Percentiles rank a stretch among this genome's conserved stretches.
phyloP scores from a whole-genome alignment of 2,113 vertebrate genomes.

The Leptosomus discolor region DNA sequence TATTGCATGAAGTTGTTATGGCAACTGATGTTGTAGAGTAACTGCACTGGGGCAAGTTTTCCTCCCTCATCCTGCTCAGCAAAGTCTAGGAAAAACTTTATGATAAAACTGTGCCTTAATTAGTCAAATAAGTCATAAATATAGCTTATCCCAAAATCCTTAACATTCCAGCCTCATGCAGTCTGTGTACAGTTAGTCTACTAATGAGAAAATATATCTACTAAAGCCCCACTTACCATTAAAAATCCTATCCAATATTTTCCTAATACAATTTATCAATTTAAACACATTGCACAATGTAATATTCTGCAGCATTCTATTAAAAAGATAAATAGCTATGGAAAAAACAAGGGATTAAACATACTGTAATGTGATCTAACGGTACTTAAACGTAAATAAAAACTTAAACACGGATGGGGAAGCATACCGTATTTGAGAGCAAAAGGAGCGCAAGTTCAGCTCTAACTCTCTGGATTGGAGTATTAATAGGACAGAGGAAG shows the following conservation, averaged over 20 bases:
- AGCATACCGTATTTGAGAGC: background rate
- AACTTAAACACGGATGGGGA: background rate
- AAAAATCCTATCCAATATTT: conserved; percentile 74
- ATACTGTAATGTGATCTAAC: conserved; percentile 51
- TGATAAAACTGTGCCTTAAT: conserved; percentile 78
- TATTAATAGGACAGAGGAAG: conserved; percentile 67
- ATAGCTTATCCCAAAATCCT: conserved; percentile 76
- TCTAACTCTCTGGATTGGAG: background rate
- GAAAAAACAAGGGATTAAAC: conserved; percentile 67
- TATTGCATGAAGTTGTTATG: conserved; percentile 80
- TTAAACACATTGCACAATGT: conserved; percentile 77
- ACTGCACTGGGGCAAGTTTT: conserved; percentile 77
- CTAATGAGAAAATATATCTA: conserved; percentile 82
- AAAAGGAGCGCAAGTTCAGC: background rate
- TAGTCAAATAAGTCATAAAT: conserved; percentile 80
- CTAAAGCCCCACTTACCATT: conserved; percentile 75
- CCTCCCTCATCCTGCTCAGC: conserved; percentile 71
- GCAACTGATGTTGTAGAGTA: conserved; percentile 81
- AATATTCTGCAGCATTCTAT: conserved; percentile 74
- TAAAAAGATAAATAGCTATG: conserved; percentile 76
- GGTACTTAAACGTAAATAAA: conserved; percentile 65
- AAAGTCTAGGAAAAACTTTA: conserved; percentile 77
- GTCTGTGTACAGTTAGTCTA: conserved; percentile 61
- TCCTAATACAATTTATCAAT: conserved; percentile 79
- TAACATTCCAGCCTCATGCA: conserved; percentile 67